Base-by-base conservation (phyloP, 2,797 vertebrate species). In the Rachycentron canadum region DNA sequence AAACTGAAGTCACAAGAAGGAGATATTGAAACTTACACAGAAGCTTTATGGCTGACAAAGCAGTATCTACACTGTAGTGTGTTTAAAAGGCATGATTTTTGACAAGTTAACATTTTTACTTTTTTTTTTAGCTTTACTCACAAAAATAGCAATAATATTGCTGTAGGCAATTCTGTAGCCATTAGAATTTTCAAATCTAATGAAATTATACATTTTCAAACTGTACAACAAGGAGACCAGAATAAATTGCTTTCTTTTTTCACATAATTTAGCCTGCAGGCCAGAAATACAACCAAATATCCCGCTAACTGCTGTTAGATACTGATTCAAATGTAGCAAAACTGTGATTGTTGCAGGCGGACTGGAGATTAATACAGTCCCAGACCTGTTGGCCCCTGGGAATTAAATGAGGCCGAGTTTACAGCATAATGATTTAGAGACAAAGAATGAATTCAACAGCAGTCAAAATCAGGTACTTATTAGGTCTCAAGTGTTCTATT, bases 331-430 rank as follows among this genome's bases (percentile, higher is more conserved):
- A 32, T 21, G 26, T 32, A 19, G 28, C 26, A 32, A 9, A 55
- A 32, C 28, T 56, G 8, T 19, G 9, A 28, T 5, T 21, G 28
- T 11, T 56, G 26, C 9, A 21, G 53, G 28, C n/a, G n/a, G n/a
- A 32, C 45, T 69, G 3, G 55, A 86, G 56, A 41, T 58, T 88
- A 89, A 86, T 83, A 57, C 72, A 40, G 73, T 49, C 23, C 73
- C 77, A 69, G 73, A 66, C 47, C 49, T 2, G 59, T 62, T 45
- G 70, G 36, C 72, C 66, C 67, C 11, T 26, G 56, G 70, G 83
- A 79, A 86, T 89, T 85, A 87, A 78, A 73, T 8, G 45, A 62
- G 23, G 13, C 23, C 45, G 53, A 32, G 62, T 8, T 38, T 2
- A 40, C 12, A 30, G 61, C 32, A 41, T 7, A 38, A n/a, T 32